Conservation (phyloP, 1,140 invertebrate genomes). For the Daktulosphaira vitifoliae region DNA sequence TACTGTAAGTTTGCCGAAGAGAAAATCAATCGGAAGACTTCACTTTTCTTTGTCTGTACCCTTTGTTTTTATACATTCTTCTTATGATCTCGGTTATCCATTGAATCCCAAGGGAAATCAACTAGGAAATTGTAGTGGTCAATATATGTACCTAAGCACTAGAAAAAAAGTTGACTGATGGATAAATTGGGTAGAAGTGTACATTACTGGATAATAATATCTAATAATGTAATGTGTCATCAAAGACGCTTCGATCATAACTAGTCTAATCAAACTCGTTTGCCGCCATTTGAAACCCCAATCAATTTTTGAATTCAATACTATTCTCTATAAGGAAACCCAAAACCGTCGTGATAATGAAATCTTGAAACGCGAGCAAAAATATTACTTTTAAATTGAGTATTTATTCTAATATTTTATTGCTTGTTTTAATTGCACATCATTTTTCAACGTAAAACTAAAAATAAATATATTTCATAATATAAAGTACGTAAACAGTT, state of each 20-base stretch:
- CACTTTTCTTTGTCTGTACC: background rate
- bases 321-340: no score
- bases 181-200: background rate
- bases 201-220: background rate
- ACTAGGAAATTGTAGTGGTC: slow-evolving; percentile 20
- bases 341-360: background rate
- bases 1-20: background rate
- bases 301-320: background rate
- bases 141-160: background rate
- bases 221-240: slow-evolving; percentile 13
- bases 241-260: background rate
- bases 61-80: slow-evolving; percentile 1
- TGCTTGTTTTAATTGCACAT: no score
- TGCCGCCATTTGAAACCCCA: no score
- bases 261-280: background rate
- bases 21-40: slow-evolving; percentile 14
- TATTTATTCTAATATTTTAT: no score
- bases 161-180: no score
- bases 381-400: no score
- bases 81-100: background rate
- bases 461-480: no score
- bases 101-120: slow-evolving; percentile 18
- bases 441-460: no score
- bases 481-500: no score
- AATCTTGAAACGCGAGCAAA: background rate